A percentile compares a stretch with the other conserved stretches of the same genome.
phyloP scores from a whole-genome alignment of 1,140 invertebrate genomes.

The Drosophila nasuta region DNA sequence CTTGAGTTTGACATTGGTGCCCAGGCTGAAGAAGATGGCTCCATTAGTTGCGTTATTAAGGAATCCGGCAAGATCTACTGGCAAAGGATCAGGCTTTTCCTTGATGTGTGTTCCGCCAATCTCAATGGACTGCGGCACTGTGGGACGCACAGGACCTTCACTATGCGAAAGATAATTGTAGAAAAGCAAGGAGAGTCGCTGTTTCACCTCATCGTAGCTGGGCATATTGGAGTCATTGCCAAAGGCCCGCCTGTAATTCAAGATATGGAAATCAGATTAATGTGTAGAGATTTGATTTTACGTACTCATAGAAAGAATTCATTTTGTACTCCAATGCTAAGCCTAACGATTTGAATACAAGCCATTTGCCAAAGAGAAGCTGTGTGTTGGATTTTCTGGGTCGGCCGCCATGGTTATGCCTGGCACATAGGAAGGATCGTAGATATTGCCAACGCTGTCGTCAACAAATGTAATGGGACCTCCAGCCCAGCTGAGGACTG shows the following conservation, averaged over 20 bases:
- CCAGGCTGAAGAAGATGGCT: slow-evolving; percentile 87
- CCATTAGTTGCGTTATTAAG: slow-evolving; percentile 85
- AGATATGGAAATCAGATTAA: background rate
- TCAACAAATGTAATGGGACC: slow-evolving; percentile 36
- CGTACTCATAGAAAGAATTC: slow-evolving; percentile 48
- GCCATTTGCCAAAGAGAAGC: slow-evolving; percentile 10
- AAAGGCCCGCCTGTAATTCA: slow-evolving; percentile 22
- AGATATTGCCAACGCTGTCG: slow-evolving; percentile 43
- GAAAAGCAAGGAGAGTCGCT: slow-evolving; percentile 43
- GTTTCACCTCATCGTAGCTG: slow-evolving; percentile 38
- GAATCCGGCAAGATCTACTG: slow-evolving; percentile 75
- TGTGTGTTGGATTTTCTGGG: background rate
- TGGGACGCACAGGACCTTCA: slow-evolving; percentile 59
- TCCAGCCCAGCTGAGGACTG: slow-evolving; percentile 48
- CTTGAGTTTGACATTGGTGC: slow-evolving; percentile 84
- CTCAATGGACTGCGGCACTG: slow-evolving; percentile 74
- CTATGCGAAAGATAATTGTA: slow-evolving; percentile 56
- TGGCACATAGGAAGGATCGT: slow-evolving; percentile 59
- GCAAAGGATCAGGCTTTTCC: slow-evolving; percentile 60
- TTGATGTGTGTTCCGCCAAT: slow-evolving; percentile 82
- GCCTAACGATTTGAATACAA: slow-evolving; percentile 1
- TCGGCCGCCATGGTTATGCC: slow-evolving; percentile 6
- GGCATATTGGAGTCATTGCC: slow-evolving; percentile 24
- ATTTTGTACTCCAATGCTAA: slow-evolving; percentile 8
- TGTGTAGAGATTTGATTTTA: background rate